Evolutionary conservation across 2,113 vertebrate species (phyloP).

Genomic region (Saimiri boliviensis): DNA sequence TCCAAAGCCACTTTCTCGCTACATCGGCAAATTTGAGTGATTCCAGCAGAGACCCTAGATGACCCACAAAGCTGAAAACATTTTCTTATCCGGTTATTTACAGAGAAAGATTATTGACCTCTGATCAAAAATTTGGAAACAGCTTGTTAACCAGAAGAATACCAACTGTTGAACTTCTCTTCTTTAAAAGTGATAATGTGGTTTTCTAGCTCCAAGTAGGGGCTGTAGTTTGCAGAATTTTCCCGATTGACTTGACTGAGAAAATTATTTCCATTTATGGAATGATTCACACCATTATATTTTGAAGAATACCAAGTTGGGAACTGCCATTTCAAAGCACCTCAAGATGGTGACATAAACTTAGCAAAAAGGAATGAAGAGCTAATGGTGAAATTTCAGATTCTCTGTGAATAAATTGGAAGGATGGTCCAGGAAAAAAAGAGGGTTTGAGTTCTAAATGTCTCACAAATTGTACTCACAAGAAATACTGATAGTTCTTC

Average conservation of each 20-base stretch:
- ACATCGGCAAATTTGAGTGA: not conserved
- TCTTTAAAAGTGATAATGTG: not conserved
- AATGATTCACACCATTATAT: not conserved
- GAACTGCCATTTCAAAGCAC: not conserved
- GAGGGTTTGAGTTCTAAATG: not conserved
- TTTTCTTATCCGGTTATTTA: not conserved
- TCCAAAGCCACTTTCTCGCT: not conserved
- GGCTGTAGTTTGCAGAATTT: not conserved
- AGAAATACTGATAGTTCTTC: not conserved
- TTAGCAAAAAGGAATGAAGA: not conserved
- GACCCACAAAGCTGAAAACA: not conserved
- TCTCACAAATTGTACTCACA: not conserved
- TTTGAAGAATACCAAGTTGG: not conserved
- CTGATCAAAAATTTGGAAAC: not conserved
- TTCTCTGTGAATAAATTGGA: not conserved
- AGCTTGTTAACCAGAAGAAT: not conserved
- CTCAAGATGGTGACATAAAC: not conserved
- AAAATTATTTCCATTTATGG: not conserved
- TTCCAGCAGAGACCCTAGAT: not conserved
- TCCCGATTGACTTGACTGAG: not conserved
- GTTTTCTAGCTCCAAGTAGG: not conserved
- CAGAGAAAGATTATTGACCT: not conserved
- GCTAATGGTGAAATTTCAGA: not conserved
- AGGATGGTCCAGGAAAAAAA: not conserved
- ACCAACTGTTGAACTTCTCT: not conserved